A percentile compares a stretch with the other conserved stretches of the same genome.
Conservation (phyloP, 2,888 invertebrate genomes). For the Pteria penguin region DNA sequence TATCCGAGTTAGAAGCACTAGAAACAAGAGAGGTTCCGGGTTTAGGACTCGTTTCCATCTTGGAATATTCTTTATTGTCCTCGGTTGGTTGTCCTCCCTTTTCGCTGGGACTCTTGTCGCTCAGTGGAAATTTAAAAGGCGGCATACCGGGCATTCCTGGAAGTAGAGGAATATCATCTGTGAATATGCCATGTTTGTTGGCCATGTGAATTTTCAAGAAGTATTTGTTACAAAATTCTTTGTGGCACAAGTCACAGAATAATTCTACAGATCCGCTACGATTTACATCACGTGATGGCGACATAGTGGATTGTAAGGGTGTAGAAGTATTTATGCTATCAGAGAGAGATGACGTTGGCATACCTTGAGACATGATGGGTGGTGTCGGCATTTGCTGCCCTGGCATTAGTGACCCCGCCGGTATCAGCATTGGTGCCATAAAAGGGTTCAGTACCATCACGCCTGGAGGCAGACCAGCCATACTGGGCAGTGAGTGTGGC, state of each 20-base stretch:
- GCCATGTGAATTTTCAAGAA: slow-evolving; percentile 79
- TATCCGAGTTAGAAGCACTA: slow-evolving; percentile 48
- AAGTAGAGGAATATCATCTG: slow-evolving; percentile 58
- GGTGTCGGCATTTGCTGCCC: slow-evolving; percentile 63
- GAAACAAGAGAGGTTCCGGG: slow-evolving; percentile 54
- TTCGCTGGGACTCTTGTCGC: slow-evolving; percentile 58
- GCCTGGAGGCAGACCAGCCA: slow-evolving; percentile 73
- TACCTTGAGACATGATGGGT: slow-evolving; percentile 66
- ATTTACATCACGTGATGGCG: slow-evolving; percentile 55
- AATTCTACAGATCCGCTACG: slow-evolving; percentile 84
- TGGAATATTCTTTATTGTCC: slow-evolving; percentile 48
- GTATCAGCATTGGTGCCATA: slow-evolving; percentile 77
- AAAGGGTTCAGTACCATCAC: slow-evolving; percentile 79
- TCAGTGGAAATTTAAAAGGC: slow-evolving; percentile 46
- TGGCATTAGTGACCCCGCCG: slow-evolving; percentile 67
- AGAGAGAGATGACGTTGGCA: slow-evolving; percentile 56
- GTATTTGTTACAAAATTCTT: slow-evolving; percentile 79
- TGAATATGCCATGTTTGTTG: slow-evolving; percentile 78
- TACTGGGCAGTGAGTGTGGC: slow-evolving; percentile 72
- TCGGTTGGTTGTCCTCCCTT: slow-evolving; percentile 43
- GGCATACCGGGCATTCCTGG: slow-evolving; percentile 39
- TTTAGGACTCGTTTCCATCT: slow-evolving; percentile 60
- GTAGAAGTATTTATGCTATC: slow-evolving; percentile 42
- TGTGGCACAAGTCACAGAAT: slow-evolving; percentile 94
- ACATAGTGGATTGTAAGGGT: slow-evolving; percentile 49